phyloP scores from a whole-genome alignment of 2,113 vertebrate species.

The Pachypanchax playfairii region DNA sequence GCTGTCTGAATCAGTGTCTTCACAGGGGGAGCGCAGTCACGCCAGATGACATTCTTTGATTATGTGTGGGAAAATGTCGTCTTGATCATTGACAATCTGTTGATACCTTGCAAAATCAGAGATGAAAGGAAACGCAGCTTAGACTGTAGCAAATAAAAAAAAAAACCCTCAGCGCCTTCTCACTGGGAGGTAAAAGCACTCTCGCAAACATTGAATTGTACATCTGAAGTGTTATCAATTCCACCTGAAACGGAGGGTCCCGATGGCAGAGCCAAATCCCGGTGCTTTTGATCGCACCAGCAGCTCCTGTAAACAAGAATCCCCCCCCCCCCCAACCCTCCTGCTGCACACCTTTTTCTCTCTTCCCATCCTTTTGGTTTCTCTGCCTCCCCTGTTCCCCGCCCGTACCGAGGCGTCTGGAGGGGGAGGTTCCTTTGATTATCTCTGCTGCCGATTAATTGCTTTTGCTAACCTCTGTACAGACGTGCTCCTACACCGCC shows the following conservation, averaged over 20 bases:
- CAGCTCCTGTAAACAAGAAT: conserved; percentile 72
- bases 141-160: conserved; percentile 49
- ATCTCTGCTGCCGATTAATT: conserved; percentile 77
- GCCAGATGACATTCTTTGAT: conserved; percentile 54
- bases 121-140: conserved; percentile 72
- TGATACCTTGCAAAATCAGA: conserved; percentile 70
- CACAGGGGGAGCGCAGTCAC: conserved; percentile 8
- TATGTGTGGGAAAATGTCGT: conserved; percentile 64
- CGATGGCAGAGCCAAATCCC: conserved; percentile 58
- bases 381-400: conserved; percentile 31
- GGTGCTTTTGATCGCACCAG: conserved; percentile 65
- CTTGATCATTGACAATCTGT: conserved; percentile 67
- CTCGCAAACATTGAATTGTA: conserved; percentile 71
- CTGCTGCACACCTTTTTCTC: conserved; percentile 18
- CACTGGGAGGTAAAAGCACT: conserved; percentile 70
- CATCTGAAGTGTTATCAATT: conserved; percentile 74
- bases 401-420: conserved; percentile 56
- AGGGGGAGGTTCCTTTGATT: conserved; percentile 79
- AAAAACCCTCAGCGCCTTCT: conserved; percentile 48
- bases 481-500: conserved; percentile 66
- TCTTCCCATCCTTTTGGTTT: conserved; percentile 36
- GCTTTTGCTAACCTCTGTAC: conserved; percentile 78
- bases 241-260: conserved; percentile 68
- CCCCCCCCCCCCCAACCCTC: conserved; percentile 49
- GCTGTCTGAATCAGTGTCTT: conserved; percentile 22